A percentile compares a stretch with the other conserved stretches of the same genome.
These are phyloP conservation scores for Mormoops blainvillei DNA, from an alignment of 2,113 vertebrate species.

Conservation along the genomic window DNA sequence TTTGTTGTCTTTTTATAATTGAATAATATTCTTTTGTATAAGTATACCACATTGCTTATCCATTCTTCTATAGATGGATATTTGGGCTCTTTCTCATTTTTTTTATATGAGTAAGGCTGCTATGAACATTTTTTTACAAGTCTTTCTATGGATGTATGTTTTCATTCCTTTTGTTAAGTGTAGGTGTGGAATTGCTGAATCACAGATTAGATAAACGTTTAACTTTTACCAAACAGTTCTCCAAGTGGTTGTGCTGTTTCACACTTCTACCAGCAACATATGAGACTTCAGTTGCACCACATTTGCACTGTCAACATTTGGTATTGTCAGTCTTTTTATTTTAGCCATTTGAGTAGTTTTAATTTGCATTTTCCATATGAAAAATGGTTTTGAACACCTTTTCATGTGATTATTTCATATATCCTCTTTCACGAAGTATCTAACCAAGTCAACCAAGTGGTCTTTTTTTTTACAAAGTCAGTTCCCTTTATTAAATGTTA, in stretches of 20 bases:
- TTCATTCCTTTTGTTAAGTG: not conserved
- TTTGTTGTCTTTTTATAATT: not conserved
- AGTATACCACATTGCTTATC: not conserved
- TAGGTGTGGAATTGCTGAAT: not conserved
- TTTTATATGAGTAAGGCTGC: not conserved
- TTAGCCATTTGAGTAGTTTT: not conserved
- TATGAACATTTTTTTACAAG: not conserved
- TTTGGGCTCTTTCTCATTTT: not conserved
- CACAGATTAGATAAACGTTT: not conserved
- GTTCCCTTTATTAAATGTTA: constrained; percentile 80
- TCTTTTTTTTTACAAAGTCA: constrained; percentile 55
- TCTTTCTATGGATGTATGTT: not conserved
- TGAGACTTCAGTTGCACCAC: not conserved
- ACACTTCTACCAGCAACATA: not conserved
- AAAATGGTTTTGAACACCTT: not conserved
- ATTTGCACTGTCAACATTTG: not conserved
- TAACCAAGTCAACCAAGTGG: not conserved
- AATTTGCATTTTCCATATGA: not conserved
- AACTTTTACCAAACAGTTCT: not conserved
- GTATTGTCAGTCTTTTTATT: not conserved
- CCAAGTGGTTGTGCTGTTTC: not conserved
- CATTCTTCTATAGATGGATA: not conserved
- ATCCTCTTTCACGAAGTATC: not conserved
- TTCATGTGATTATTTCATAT: not conserved
- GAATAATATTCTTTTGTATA: not conserved